Percentiles rank a stretch among this genome's conserved stretches.
phyloP scores from a whole-genome alignment of 2,113 vertebrate genomes.

The Leptobrachium ailaonicum region DNA sequence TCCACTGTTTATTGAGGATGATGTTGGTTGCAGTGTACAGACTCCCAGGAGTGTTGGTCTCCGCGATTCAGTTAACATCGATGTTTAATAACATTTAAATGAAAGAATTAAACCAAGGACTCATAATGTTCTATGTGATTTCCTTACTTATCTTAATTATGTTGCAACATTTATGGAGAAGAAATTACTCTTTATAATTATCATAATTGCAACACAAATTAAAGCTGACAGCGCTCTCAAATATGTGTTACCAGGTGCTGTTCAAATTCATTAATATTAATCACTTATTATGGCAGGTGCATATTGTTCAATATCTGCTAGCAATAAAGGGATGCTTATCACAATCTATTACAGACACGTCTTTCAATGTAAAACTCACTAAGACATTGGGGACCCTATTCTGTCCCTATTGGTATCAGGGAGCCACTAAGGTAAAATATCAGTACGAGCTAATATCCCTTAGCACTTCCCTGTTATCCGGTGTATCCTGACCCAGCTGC shows the following conservation, averaged over 20 bases:
- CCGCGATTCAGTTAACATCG: background rate
- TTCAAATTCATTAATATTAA: conserved; percentile 5
- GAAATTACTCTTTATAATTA: conserved; percentile 37
- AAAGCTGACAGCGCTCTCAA: conserved; percentile 5
- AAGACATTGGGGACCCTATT: too few species aligned
- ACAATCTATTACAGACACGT: background rate
- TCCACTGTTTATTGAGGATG: too few species aligned
- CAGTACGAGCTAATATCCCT: too few species aligned
- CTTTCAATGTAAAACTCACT: background rate
- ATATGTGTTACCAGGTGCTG: conserved; percentile 12
- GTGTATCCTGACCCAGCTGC: too few species aligned
- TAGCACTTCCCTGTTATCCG: too few species aligned
- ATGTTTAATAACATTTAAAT: background rate
- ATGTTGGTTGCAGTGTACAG: too few species aligned
- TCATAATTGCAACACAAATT: conserved; percentile 35
- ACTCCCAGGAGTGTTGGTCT: too few species aligned
- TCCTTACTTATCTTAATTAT: conserved; percentile 20
- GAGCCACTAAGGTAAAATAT: too few species aligned
- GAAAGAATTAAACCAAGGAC: background rate
- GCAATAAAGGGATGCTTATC: background rate
- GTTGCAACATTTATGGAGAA: conserved; percentile 21
- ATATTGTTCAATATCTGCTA: background rate
- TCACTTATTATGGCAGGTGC: conserved; percentile 20
- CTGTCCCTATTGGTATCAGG: too few species aligned
- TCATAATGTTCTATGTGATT: background rate